phyloP scores from a whole-genome alignment of 2,797 vertebrate genomes.

The Enteromius thamalakanensis region DNA sequence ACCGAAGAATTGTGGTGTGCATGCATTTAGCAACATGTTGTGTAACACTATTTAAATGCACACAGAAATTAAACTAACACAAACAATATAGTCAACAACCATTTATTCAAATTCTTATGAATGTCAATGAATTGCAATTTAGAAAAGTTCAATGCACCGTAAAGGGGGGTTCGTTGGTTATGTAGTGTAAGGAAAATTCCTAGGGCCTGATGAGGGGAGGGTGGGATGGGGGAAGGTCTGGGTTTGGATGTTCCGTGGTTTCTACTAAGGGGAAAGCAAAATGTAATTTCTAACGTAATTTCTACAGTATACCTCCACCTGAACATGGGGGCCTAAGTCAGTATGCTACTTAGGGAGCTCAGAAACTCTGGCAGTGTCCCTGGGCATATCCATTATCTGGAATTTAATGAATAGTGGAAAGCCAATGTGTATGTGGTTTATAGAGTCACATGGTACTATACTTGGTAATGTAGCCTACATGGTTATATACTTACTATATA shows the following conservation, averaged over 20 bases:
- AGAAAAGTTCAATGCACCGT: neutral
- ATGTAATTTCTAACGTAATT: neutral
- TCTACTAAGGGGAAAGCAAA: too few species aligned
- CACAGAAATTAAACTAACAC: neutral
- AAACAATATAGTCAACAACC: neutral
- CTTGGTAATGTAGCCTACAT: too few species aligned
- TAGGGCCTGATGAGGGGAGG: too few species aligned
- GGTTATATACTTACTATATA: neutral
- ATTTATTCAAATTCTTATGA: neutral
- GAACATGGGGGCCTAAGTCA: too few species aligned
- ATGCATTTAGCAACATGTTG: conserved; percentile 22
- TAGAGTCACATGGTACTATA: neutral
- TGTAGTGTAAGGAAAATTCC: too few species aligned
- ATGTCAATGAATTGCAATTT: neutral
- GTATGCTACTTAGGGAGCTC: too few species aligned
- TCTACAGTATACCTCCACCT: too few species aligned
- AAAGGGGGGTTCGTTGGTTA: too few species aligned
- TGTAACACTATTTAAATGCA: neutral
- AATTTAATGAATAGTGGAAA: neutral
- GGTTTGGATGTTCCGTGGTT: too few species aligned
- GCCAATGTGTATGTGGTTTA: neutral
- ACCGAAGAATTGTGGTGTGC: neutral
- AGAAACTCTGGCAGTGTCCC: too few species aligned
- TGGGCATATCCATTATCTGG: neutral
- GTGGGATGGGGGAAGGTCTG: too few species aligned